Conservation (phyloP, 1,140 invertebrate species). For the Laupala kohalensis region DNA sequence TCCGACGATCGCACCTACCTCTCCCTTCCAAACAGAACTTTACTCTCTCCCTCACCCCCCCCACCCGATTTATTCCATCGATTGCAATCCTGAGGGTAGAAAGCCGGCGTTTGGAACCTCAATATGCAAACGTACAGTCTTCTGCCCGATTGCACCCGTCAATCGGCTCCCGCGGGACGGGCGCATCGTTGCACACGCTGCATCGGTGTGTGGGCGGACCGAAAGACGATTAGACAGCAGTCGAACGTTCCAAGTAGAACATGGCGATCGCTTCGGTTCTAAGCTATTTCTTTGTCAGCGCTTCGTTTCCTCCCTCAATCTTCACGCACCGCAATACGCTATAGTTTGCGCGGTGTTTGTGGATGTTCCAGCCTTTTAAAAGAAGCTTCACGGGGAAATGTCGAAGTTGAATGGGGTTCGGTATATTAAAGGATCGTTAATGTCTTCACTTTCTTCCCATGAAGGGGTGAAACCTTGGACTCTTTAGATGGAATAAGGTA, state of each 20-base stretch:
- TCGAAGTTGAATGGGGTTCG: neutral
- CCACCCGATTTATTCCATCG: neutral
- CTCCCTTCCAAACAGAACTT: too few relatives aligned
- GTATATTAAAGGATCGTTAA: neutral
- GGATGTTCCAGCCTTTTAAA: neutral
- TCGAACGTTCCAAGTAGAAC: too few relatives aligned
- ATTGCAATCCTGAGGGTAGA: neutral
- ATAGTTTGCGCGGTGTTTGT: neutral
- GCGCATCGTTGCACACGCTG: too few relatives aligned
- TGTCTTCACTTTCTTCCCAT: neutral
- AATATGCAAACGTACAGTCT: neutral
- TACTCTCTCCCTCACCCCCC: too few relatives aligned
- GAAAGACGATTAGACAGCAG: neutral
- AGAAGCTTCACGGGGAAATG: neutral
- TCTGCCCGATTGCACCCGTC: neutral
- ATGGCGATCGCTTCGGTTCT: neutral
- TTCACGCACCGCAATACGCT: neutral
- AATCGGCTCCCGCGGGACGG: neutral
- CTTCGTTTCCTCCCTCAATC: neutral
- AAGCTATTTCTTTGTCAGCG: neutral
- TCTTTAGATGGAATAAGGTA: too few relatives aligned
- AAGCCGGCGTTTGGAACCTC: neutral
- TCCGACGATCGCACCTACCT: too few relatives aligned
- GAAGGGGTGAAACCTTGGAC: neutral
- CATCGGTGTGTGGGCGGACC: neutral